phyloP scores from a whole-genome alignment of 2,888 invertebrate species.

The Acheta domesticus region DNA sequence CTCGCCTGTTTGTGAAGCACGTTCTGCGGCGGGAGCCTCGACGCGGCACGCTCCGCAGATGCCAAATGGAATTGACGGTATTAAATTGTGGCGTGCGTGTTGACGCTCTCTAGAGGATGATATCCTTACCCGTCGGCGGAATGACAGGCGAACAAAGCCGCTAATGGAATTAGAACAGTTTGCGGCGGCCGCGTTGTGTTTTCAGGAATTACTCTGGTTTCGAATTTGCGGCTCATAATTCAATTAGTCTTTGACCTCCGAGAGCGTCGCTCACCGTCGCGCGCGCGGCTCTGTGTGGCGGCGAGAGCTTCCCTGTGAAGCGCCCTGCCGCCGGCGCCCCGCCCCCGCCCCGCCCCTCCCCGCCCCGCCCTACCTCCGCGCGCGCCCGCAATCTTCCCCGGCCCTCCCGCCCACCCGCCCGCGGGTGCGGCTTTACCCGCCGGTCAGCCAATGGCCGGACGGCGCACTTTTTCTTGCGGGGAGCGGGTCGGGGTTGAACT shows the following conservation, averaged over 20 bases:
- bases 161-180: slow-evolving; percentile 18
- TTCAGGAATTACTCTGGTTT: slow-evolving; percentile 2
- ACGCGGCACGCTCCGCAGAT: neutral
- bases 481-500: neutral
- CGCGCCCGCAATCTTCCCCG: neutral
- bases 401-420: neutral
- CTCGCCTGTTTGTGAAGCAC: neutral
- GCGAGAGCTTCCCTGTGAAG: neutral
- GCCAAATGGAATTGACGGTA: slow-evolving; percentile 18
- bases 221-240: slow-evolving; percentile 18
- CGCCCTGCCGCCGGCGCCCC: neutral
- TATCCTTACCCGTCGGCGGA: slow-evolving; percentile 1
- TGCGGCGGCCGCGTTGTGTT: neutral
- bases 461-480: neutral
- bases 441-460: too few relatives aligned
- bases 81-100: slow-evolving; percentile 5
- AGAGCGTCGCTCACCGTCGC: neutral
- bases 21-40: too few relatives aligned
- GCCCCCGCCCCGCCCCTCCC: neutral
- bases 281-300: neutral
- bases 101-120: slow-evolving; percentile 18
- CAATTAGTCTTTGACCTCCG: neutral
- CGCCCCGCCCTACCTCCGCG: neutral
- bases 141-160: slow-evolving; percentile 18
- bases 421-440: too few relatives aligned